phyloP scores from a whole-genome alignment of 2,113 vertebrate species.

The Falcunculus frontatus region DNA sequence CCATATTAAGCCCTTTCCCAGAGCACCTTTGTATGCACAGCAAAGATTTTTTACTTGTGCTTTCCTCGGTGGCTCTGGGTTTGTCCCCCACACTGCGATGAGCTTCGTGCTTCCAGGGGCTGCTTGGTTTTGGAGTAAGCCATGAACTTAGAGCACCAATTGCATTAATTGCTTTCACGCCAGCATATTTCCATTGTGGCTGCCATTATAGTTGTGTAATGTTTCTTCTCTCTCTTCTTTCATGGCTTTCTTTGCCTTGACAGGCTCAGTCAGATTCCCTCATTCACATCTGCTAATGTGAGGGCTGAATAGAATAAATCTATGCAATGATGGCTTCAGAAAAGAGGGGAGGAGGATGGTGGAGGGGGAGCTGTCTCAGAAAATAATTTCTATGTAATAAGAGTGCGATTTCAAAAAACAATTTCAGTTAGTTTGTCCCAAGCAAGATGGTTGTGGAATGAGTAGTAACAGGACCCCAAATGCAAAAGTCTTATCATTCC shows the following conservation, averaged over 20 bases:
- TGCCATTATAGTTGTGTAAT: conserved; percentile 58
- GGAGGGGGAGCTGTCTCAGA: neutral
- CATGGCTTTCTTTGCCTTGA: conserved; percentile 61
- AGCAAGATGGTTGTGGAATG: neutral
- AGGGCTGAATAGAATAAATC: conserved; percentile 62
- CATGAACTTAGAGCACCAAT: conserved; percentile 36
- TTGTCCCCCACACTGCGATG: neutral
- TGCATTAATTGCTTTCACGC: conserved; percentile 64
- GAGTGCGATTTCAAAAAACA: neutral
- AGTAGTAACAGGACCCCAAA: neutral
- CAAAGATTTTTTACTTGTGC: neutral
- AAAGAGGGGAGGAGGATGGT: neutral
- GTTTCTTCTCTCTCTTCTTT: conserved; percentile 62
- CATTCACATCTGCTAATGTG: conserved; percentile 64
- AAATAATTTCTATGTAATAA: conserved; percentile 24
- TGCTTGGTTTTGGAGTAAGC: conserved; percentile 32
- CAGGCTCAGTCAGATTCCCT: conserved; percentile 64
- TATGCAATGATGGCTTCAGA: conserved; percentile 25
- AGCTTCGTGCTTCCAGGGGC: neutral
- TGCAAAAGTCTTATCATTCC: neutral
- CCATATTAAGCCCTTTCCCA: neutral
- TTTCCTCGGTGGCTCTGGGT: neutral
- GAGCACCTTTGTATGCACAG: neutral
- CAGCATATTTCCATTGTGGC: conserved; percentile 57
- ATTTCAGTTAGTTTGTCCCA: neutral